A percentile compares a stretch with the other conserved stretches of the same genome.
Conservation (phyloP, 1,140 invertebrate genomes). For the Drosophila melanica region DNA sequence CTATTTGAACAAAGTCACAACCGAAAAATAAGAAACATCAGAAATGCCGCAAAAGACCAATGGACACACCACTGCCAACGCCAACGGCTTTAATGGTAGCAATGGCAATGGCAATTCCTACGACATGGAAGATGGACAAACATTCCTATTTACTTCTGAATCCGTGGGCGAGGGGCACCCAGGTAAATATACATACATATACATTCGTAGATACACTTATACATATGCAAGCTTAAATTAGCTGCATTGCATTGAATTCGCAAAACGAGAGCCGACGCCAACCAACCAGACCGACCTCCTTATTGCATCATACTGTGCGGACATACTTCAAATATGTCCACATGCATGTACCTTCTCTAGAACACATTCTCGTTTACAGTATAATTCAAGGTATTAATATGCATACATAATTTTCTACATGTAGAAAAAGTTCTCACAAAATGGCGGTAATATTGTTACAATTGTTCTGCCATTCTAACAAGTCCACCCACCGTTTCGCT, state of each 20-base stretch:
- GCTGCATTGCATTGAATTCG: constrained; percentile 15
- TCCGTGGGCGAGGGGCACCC: constrained; percentile 99
- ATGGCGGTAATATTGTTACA: constrained; percentile 4
- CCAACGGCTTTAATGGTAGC: constrained; percentile 88
- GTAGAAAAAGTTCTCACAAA: constrained; percentile 1
- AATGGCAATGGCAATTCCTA: constrained; percentile 86
- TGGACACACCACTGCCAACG: constrained; percentile 54
- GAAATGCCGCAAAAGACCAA: constrained; percentile 81
- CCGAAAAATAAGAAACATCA: constrained; percentile 24
- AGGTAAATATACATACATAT: constrained; percentile 86
- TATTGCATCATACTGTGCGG: constrained; percentile 57
- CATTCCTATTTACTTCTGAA: constrained; percentile 99
- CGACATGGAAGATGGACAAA: constrained; percentile 92
- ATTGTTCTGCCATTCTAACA: not conserved
- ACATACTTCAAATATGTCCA: not conserved
- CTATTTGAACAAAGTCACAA: constrained; percentile 8
- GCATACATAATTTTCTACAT: not conserved
- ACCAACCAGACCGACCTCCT: constrained; percentile 29
- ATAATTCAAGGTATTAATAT: not conserved
- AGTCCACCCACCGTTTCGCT: not conserved
- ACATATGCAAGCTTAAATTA: constrained; percentile 20
- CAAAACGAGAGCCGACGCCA: constrained; percentile 3
- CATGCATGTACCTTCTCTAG: constrained; percentile 1
- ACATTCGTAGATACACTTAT: constrained; percentile 86
- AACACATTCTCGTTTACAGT: not conserved